Conservation (phyloP, 2,888 invertebrate genomes). For the Omphaloscelis lunosa region DNA sequence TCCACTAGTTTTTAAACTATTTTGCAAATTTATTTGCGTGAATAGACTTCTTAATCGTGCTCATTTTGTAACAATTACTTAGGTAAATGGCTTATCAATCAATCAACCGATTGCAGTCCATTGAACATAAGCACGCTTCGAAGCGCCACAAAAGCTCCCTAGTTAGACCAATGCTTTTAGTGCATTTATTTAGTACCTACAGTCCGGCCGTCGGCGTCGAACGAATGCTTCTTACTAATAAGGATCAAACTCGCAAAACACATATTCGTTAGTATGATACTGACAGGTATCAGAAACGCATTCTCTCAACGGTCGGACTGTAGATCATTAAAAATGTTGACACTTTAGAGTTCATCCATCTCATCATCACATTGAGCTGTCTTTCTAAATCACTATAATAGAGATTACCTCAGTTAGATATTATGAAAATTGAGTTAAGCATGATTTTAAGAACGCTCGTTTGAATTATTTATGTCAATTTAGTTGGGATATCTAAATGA, state of each 20-base stretch:
- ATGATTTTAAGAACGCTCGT: background rate
- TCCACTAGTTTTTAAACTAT: conserved; percentile 35
- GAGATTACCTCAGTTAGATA: background rate
- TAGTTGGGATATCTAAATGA: conserved; percentile 20
- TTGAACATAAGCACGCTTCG: background rate
- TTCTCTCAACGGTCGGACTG: too few relatives aligned
- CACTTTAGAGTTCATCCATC: background rate
- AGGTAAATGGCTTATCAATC: conserved; percentile 40
- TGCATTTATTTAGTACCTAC: background rate
- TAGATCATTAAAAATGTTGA: background rate
- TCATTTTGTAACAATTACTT: conserved; percentile 13
- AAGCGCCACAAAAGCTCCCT: background rate
- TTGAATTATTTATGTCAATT: conserved; percentile 6
- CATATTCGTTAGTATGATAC: too few relatives aligned
- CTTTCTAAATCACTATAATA: background rate
- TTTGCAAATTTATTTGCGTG: conserved; percentile 38
- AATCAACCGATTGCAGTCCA: conserved; percentile 20
- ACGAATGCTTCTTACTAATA: too few relatives aligned
- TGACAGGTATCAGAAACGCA: too few relatives aligned
- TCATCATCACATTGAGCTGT: background rate
- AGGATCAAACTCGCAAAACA: too few relatives aligned
- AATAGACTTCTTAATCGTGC: conserved; percentile 18
- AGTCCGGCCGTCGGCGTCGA: too few relatives aligned
- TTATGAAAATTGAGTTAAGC: background rate
- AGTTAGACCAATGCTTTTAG: background rate